Evolutionary conservation across 2,797 vertebrate genomes (phyloP).

Genomic region (Diplodus puntazzo): DNA sequence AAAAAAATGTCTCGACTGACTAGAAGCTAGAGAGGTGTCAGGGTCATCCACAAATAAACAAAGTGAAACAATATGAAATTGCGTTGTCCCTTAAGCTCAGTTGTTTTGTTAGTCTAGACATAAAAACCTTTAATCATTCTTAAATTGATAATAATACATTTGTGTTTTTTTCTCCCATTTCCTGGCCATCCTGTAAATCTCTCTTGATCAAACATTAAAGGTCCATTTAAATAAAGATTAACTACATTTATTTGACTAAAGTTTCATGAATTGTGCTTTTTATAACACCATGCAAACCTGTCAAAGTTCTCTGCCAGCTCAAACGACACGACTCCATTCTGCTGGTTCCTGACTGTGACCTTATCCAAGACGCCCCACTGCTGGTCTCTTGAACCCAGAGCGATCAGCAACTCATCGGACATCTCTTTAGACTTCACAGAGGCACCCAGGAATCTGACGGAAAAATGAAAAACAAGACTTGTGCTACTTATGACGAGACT

Average conservation of each 20-base stretch:
- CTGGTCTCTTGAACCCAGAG: slow-evolving; percentile 86
- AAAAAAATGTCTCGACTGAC: too few relatives aligned
- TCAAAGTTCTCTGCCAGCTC: slow-evolving; percentile 87
- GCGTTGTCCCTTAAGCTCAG: too few relatives aligned
- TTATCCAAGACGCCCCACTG: slow-evolving; percentile 88
- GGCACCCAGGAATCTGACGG: slow-evolving; percentile 75
- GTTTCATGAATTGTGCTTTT: neutral
- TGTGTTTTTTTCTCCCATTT: neutral
- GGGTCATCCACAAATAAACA: too few relatives aligned
- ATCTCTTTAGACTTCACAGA: slow-evolving; percentile 80
- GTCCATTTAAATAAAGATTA: neutral
- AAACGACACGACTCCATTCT: slow-evolving; percentile 89
- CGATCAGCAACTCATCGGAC: slow-evolving; percentile 80
- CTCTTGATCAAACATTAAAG: neutral
- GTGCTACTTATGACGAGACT: neutral
- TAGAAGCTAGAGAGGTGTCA: too few relatives aligned
- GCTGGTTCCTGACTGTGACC: slow-evolving; percentile 80
- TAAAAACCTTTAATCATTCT: too few relatives aligned
- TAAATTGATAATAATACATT: too few relatives aligned
- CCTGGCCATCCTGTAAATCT: neutral
- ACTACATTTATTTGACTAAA: neutral
- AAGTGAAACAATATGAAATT: too few relatives aligned
- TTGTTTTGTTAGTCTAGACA: too few relatives aligned
- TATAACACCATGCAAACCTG: slow-evolving; percentile 75
- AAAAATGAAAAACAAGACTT: slow-evolving; percentile 1